Conservation (phyloP, 2,888 invertebrate species). For the Nymphalis polychloros region DNA sequence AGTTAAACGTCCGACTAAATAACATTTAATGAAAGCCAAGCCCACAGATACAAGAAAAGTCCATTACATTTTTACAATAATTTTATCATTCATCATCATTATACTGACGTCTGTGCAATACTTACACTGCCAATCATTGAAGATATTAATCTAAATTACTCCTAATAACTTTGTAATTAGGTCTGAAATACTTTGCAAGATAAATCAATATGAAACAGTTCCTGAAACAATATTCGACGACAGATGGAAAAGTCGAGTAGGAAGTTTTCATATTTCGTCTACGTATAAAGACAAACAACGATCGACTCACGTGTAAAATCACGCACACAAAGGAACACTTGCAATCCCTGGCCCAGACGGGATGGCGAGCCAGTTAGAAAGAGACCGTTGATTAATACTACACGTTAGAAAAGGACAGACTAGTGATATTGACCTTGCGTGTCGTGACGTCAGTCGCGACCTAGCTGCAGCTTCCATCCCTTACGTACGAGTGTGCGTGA, state of each 20-base stretch:
- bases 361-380: slow-evolving; percentile 62
- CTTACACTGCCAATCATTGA: neutral
- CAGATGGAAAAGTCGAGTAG: slow-evolving; percentile 25
- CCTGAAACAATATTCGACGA: neutral
- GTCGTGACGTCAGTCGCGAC: slow-evolving; percentile 83
- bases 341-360: slow-evolving; percentile 70
- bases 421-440: slow-evolving; percentile 80
- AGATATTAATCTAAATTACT: neutral
- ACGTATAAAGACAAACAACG: slow-evolving; percentile 18
- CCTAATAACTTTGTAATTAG: neutral
- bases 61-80: slow-evolving; percentile 8
- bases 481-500: slow-evolving; percentile 64
- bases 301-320: slow-evolving; percentile 25
- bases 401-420: slow-evolving; percentile 50
- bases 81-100: slow-evolving; percentile 16
- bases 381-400: slow-evolving; percentile 43
- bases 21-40: slow-evolving; percentile 4
- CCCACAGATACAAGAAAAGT: slow-evolving; percentile 6
- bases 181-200: slow-evolving; percentile 6
- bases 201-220: slow-evolving; percentile 6
- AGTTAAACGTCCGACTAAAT: neutral
- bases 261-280: slow-evolving; percentile 27
- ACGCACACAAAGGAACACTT: slow-evolving; percentile 43
- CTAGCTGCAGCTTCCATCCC: slow-evolving; percentile 76
- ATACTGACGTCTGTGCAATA: neutral